phyloP scores from a whole-genome alignment of 1,140 invertebrate genomes.

The Calliphora vicina region DNA sequence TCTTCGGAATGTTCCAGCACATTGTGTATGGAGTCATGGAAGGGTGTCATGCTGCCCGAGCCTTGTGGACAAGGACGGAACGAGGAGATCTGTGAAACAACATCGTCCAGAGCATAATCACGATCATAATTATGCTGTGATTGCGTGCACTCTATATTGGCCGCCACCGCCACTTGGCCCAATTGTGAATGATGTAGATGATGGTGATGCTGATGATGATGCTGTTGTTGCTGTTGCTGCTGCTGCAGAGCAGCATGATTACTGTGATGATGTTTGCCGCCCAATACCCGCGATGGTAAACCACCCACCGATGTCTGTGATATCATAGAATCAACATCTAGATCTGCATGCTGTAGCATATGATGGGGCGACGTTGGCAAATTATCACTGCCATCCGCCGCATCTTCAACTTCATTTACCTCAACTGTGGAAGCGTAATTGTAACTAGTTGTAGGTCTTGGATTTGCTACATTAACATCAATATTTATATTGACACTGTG shows the following conservation, averaged over 20 bases:
- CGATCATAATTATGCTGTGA: conserved; percentile 63
- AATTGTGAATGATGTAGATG: conserved; percentile 44
- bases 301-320: conserved; percentile 40
- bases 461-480: conserved; percentile 35
- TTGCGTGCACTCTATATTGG: conserved; percentile 69
- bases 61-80: conserved; percentile 62
- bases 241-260: conserved; percentile 49
- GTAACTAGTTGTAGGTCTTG: conserved; percentile 30
- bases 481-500: conserved; percentile 29
- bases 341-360: conserved; percentile 50
- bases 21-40: conserved; percentile 62
- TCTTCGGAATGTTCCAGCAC: conserved; percentile 60
- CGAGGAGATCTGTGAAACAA: conserved; percentile 61
- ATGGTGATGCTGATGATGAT: conserved; percentile 37
- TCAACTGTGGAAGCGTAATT: conserved; percentile 36
- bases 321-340: conserved; percentile 43
- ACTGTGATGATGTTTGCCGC: conserved; percentile 43
- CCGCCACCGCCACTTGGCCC: conserved; percentile 65
- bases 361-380: conserved; percentile 47
- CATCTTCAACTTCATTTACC: conserved; percentile 29
- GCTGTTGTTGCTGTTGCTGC: conserved; percentile 45
- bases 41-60: conserved; percentile 62
- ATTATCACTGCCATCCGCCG: conserved; percentile 43
- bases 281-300: conserved; percentile 30
- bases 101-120: conserved; percentile 61